Conservation (phyloP, 2,888 invertebrate genomes). For the Agrochola macilenta region DNA sequence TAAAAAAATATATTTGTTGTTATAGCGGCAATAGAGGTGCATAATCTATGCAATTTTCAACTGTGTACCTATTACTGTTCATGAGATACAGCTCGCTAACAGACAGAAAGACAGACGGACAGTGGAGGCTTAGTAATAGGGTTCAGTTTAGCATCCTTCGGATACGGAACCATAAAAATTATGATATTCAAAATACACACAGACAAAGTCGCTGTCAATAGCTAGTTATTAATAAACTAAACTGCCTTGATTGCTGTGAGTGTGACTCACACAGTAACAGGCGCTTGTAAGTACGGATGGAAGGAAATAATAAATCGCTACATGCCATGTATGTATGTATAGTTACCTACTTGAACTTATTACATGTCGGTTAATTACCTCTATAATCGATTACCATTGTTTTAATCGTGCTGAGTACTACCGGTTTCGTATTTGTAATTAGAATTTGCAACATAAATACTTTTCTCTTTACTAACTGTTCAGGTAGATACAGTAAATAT, state of each 20-base stretch:
- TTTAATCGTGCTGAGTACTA: constrained; percentile 30
- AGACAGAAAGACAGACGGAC: too few relatives aligned
- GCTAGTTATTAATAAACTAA: neutral
- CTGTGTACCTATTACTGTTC: too few relatives aligned
- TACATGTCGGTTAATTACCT: constrained; percentile 55
- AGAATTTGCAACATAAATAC: constrained; percentile 26
- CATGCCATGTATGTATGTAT: constrained; percentile 24
- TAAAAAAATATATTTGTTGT: too few relatives aligned
- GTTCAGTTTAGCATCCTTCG: too few relatives aligned
- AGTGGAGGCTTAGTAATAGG: too few relatives aligned
- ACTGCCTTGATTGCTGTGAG: constrained; percentile 2
- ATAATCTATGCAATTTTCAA: too few relatives aligned
- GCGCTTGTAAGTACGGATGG: constrained; percentile 13
- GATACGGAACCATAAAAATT: neutral
- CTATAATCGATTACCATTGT: constrained; percentile 57
- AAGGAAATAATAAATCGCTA: constrained; percentile 42
- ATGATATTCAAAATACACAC: too few relatives aligned
- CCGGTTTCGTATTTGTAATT: constrained; percentile 33
- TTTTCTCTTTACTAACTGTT: constrained; percentile 6
- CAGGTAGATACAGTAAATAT: neutral
- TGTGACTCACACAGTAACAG: constrained; percentile 37
- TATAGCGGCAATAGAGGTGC: too few relatives aligned
- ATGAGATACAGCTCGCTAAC: too few relatives aligned
- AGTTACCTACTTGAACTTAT: constrained; percentile 45
- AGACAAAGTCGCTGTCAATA: neutral